Percentiles rank a stretch among this genome's conserved stretches.
Conservation (phyloP, 2,797 vertebrate genomes). For the Alectoris magna region DNA sequence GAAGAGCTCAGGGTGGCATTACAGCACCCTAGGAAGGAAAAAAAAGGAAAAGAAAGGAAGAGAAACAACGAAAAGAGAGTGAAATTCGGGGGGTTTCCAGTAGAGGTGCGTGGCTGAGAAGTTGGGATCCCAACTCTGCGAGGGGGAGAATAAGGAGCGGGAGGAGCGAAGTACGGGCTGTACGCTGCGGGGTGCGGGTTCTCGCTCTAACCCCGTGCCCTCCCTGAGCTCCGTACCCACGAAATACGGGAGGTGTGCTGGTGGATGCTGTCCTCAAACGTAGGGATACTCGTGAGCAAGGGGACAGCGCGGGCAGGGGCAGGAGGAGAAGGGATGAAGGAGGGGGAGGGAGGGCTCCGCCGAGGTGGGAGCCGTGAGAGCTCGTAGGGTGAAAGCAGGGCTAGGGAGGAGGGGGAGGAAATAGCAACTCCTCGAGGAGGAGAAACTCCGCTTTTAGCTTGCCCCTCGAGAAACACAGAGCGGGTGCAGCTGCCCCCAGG, state of each 20-base stretch:
- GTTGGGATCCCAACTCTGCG: neutral
- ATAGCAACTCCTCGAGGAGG: neutral
- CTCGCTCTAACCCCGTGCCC: neutral
- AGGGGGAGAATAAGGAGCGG: neutral
- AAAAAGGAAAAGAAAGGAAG: neutral
- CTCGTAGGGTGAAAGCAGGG: neutral
- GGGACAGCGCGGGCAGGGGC: neutral
- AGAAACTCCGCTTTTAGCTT: rapidly evolving
- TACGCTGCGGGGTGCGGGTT: neutral
- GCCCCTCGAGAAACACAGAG: neutral
- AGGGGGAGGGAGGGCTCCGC: neutral
- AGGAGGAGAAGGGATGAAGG: neutral
- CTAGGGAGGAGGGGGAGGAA: neutral
- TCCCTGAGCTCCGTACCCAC: too few relatives aligned
- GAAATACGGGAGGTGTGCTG: neutral
- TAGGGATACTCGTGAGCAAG: neutral
- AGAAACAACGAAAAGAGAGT: neutral
- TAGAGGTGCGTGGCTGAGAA: neutral
- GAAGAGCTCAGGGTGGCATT: neutral
- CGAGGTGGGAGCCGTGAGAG: neutral
- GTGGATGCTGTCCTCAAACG: neutral
- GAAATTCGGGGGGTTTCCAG: neutral
- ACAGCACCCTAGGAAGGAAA: neutral
- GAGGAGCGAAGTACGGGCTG: neutral
- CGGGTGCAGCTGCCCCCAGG: rapidly evolving